phyloP scores from a whole-genome alignment of 2,797 vertebrate genomes.

The Hippopotamyrus pictus region DNA sequence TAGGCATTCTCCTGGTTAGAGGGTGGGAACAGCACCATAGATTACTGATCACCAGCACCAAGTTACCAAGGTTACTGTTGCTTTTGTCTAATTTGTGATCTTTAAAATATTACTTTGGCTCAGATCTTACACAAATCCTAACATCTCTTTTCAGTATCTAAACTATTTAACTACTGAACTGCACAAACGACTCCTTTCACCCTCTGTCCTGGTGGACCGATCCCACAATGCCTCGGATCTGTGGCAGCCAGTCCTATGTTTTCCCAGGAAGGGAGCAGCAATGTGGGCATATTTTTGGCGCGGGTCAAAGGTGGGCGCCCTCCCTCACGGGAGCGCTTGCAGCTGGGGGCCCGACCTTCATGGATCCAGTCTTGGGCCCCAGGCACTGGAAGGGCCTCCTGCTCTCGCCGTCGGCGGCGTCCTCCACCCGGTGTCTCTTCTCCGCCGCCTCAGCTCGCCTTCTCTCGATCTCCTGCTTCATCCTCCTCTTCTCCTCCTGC shows the following conservation, averaged over 20 bases:
- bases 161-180: neutral
- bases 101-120: neutral
- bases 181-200: neutral
- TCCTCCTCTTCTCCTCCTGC: slow-evolving; percentile 91
- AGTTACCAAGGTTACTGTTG: neutral
- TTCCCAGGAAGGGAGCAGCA: neutral
- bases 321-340: neutral
- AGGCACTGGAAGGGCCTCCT: slow-evolving; percentile 89
- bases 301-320: neutral
- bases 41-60: neutral
- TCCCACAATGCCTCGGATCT: neutral
- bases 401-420: slow-evolving; percentile 66
- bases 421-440: slow-evolving; percentile 91
- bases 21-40: neutral
- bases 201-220: neutral
- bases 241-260: neutral
- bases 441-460: slow-evolving; percentile 94
- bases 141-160: neutral
- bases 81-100: neutral
- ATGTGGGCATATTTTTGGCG: neutral
- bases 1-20: neutral
- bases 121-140: neutral
- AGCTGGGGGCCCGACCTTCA: slow-evolving; percentile 71
- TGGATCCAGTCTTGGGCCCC: slow-evolving; percentile 85
- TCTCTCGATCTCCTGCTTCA: slow-evolving; percentile 95